A percentile compares a stretch with the other conserved stretches of the same genome.
These are phyloP conservation scores for Hoplostethus atlanticus DNA, from an alignment of 2,797 vertebrate genomes.

Conservation along the genomic window DNA sequence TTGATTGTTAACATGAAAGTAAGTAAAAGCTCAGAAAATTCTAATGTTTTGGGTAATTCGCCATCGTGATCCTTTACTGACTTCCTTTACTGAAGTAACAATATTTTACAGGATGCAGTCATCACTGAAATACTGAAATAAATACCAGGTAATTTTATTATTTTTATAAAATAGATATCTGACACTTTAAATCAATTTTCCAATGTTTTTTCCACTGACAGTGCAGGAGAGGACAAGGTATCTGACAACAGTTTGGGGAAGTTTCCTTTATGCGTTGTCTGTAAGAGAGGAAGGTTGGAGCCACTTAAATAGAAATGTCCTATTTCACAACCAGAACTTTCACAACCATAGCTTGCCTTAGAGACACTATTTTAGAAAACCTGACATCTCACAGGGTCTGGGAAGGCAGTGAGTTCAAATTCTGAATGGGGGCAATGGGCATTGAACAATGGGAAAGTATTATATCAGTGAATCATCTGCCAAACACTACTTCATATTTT, in stretches of 20 bases:
- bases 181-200: too few species aligned
- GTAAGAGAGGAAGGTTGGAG: not conserved
- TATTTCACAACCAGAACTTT: slow-evolving; percentile 4
- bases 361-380: not conserved
- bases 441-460: slow-evolving; percentile 7
- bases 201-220: too few species aligned
- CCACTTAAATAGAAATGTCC: not conserved
- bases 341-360: too few species aligned
- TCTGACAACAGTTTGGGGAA: not conserved
- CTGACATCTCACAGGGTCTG: not conserved
- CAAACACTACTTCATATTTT: slow-evolving; percentile 23
- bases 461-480: slow-evolving; percentile 1
- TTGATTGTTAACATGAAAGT: too few species aligned
- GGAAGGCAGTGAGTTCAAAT: slow-evolving; percentile 1
- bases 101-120: not conserved
- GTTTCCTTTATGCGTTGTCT: slow-evolving; percentile 9
- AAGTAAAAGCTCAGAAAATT: too few species aligned
- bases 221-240: not conserved
- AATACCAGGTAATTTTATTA: too few species aligned
- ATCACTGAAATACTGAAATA: too few species aligned
- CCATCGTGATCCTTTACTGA: not conserved
- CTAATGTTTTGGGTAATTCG: not conserved
- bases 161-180: too few species aligned
- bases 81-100: not conserved
- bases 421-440: not conserved